Evolutionary conservation across 2,797 vertebrate genomes (phyloP), one percentile per base, ranked within the genome.

Genomic region (Halcyon chelicuti): DNA sequence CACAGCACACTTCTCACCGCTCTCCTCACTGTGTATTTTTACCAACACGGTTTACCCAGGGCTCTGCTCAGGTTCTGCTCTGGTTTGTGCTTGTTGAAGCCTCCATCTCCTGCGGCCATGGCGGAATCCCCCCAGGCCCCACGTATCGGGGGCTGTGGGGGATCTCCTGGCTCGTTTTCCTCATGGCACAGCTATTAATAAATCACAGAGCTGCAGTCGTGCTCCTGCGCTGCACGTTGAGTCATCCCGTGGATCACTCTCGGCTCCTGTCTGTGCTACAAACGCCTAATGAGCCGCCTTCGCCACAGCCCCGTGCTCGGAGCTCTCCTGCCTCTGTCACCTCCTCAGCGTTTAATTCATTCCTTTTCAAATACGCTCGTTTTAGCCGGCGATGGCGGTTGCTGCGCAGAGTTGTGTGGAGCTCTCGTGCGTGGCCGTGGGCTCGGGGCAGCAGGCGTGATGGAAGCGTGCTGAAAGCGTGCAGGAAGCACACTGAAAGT

Each of bases 71-170:
- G 58, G 26, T 26, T 60, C 35, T 16, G 2, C 35, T 37, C 33
- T 35, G 28, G 14, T 61, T 9, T 28, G 65, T 55, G 62, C 65
- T 46, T 8, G 8, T 13, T 12, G 19, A 5, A 4, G 47, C 23
- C 8, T 21, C 39, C 47, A 2, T n/a, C 37, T 67, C n/a, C 61
- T 17, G 10, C 14, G 0, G 29, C 15, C 21, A 1, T 1, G 28
- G n/a, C 0, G 0, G 46, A 23, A 28, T 25, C 25, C 58, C 23
- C 14, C 35, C 15, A 26, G 26, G 58, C 58, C 47, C 12, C 0
- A 1, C 0, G 0, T 65, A 13, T 21, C 4, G n/a, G 54, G 61
- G 35, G 33, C 28, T 3, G 0, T 37, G 2, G 7, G 51, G n/a
- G 37, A 60, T 19, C 5, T 0, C 35, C 47, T 0, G 1, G 15